Evolutionary conservation across 2,797 vertebrate species (phyloP), one percentile per base, ranked within the genome.

Genomic region (Nothura maculosa): DNA sequence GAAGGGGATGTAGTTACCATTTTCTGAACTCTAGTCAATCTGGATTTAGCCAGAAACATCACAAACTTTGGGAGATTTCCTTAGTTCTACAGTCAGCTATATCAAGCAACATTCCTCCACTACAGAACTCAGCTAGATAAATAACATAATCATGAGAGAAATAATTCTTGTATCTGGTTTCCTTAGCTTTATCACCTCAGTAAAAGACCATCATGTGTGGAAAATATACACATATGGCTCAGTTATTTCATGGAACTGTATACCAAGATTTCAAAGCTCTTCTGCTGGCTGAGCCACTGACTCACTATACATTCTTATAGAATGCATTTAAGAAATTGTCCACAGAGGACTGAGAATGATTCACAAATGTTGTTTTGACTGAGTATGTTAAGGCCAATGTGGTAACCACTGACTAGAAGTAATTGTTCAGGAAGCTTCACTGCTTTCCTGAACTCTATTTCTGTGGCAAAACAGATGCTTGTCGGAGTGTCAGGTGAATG

Each of bases 11-110:
- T 63, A 83, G 81, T 95, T 88, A 94, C 58, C 1, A 85, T 87
- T 89, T 96, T 72, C 67, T 90, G 75, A 89, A 87, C 27, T 80
- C 84, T 66, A 43, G 75, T 90, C 83, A 78, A 36, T 73, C 79
- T 93, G 85, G 82, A 81, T 94, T 97, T 93, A 91, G 61, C 55
- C 63, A 96, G 82, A 68, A 81, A 85, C 58, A 90, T 24, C 42
- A 79, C 43, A 89, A 83, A 83, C 57, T 82, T 76, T 57, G 47
- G 67, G 92, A 79, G 57, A 90, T 91, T 95, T 84, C 74, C 84
- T 89, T 62, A 80, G 57, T 58, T 92, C 55, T 69, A 66, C 68
- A 72, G 38, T 34, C 47, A 95, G 87, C 91, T 62, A 73, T 27
- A 79, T 11, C 17, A 85, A 95, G 58, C 24, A 79, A 76, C 8